Evolutionary conservation across 53 echinoderm and acorn worm species (phyloP).

Genomic region (Holothuria scabra): DNA sequence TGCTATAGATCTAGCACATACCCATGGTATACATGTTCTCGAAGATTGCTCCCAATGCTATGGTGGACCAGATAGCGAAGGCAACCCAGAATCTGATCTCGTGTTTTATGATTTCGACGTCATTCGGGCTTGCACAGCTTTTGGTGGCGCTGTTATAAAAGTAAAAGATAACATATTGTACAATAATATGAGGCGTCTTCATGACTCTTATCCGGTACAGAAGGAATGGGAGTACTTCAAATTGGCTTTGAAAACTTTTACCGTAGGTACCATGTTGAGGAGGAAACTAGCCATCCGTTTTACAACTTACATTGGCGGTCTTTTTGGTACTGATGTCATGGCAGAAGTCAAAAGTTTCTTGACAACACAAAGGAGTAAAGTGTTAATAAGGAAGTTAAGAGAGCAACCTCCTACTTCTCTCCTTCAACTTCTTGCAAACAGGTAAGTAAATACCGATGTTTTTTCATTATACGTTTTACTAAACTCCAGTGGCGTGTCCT

Average conservation of each 20-base stretch:
- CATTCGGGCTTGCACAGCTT: constrained; percentile 76
- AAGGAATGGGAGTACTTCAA: constrained; percentile 58
- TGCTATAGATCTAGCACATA: constrained; percentile 62
- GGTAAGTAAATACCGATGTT: constrained; percentile 40
- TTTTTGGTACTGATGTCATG: constrained; percentile 60
- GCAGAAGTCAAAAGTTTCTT: constrained; percentile 58
- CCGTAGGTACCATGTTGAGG: constrained; percentile 57
- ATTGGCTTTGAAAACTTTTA: constrained; percentile 56
- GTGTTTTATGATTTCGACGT: constrained; percentile 87
- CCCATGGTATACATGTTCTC: constrained; percentile 66
- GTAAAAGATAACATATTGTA: constrained; percentile 76
- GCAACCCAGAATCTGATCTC: constrained; percentile 79
- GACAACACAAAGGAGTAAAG: constrained; percentile 59
- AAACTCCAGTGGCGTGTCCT: too few relatives aligned
- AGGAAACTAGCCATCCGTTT: constrained; percentile 49
- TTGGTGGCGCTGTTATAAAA: constrained; percentile 79
- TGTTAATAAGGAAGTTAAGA: constrained; percentile 64
- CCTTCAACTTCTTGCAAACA: constrained; percentile 62
- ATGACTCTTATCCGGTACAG: constrained; percentile 69
- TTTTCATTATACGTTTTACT: too few relatives aligned
- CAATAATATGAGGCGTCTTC: constrained; percentile 70
- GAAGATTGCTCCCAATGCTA: constrained; percentile 92
- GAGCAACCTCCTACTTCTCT: constrained; percentile 76
- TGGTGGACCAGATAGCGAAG: constrained; percentile 61
- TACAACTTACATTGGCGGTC: constrained; percentile 21